Conservation (phyloP, 2,888 invertebrate genomes). For the Abscondita cerata region DNA sequence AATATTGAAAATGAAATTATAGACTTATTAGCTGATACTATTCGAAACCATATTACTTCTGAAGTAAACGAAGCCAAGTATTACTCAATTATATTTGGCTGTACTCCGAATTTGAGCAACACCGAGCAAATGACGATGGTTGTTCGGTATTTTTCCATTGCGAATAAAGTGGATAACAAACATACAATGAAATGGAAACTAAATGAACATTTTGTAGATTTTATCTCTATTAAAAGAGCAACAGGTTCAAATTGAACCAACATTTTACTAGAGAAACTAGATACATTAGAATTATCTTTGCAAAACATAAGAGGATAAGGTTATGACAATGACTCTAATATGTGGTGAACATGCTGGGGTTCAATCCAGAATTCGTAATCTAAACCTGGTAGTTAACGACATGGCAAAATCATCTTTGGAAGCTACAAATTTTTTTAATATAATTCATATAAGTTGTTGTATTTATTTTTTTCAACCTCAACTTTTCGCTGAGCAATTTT, state of each 20-base stretch:
- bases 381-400: too few species aligned
- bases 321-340: constrained; percentile 3
- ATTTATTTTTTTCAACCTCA: too few species aligned
- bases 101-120: constrained; percentile 23
- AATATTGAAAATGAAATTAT: too few species aligned
- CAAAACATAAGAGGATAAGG: constrained; percentile 5
- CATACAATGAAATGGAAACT: background rate
- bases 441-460: too few species aligned
- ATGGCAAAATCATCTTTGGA: too few species aligned
- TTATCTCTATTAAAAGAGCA: constrained; percentile 8
- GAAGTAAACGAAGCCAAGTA: constrained; percentile 10
- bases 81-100: constrained; percentile 23
- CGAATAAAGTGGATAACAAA: constrained; percentile 5
- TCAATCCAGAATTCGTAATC: too few species aligned
- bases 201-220: constrained; percentile 5
- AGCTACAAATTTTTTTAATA: too few species aligned
- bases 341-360: background rate
- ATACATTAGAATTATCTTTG: background rate
- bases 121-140: constrained; percentile 21
- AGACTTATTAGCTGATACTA: too few species aligned
- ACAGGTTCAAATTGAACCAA: constrained; percentile 1
- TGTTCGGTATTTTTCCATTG: constrained; percentile 15
- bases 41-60: constrained; percentile 7
- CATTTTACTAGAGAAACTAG: background rate
- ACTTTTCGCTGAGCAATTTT: too few species aligned